Evolutionary conservation across 2,113 vertebrate genomes (phyloP).

Genomic region (Oryzias woworae): DNA sequence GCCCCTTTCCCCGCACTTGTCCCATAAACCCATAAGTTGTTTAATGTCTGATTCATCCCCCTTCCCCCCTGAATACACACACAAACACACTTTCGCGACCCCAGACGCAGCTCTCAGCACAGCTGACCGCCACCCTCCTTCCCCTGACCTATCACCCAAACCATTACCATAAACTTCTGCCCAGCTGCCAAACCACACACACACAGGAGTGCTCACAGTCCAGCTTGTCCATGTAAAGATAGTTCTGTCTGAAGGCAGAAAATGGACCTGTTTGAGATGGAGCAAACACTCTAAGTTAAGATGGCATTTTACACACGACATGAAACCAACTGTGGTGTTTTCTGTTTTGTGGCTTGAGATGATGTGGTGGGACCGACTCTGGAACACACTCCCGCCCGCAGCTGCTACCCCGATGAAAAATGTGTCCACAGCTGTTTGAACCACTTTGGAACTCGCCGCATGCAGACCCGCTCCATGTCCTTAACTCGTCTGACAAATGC

Average conservation of each 20-base stretch:
- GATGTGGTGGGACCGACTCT: slow-evolving; percentile 54
- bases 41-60: slow-evolving; percentile 54
- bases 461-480: slow-evolving; percentile 35
- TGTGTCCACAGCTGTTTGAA: slow-evolving; percentile 28
- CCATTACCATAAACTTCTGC: slow-evolving; percentile 69
- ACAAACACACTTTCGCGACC: slow-evolving; percentile 44
- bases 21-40: slow-evolving; percentile 49
- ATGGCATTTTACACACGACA: slow-evolving; percentile 65
- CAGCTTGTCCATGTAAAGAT: slow-evolving; percentile 56
- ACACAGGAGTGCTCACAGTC: slow-evolving; percentile 43
- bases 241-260: slow-evolving; percentile 59
- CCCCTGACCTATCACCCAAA: slow-evolving; percentile 69
- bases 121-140: slow-evolving; percentile 60
- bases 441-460: slow-evolving; percentile 46
- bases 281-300: slow-evolving; percentile 41
- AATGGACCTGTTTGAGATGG: slow-evolving; percentile 27
- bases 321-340: slow-evolving; percentile 69
- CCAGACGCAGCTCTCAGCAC: slow-evolving; percentile 55
- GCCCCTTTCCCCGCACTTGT: slow-evolving; percentile 22
- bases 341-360: slow-evolving; percentile 70
- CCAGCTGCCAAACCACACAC: slow-evolving; percentile 54
- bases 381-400: slow-evolving; percentile 48
- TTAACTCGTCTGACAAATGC: slow-evolving; percentile 38
- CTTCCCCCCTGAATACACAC: background rate
- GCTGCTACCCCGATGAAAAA: slow-evolving; percentile 55